phyloP scores from a whole-genome alignment of 92 coral and sea anemone species.

The Pocillopora meandrina region DNA sequence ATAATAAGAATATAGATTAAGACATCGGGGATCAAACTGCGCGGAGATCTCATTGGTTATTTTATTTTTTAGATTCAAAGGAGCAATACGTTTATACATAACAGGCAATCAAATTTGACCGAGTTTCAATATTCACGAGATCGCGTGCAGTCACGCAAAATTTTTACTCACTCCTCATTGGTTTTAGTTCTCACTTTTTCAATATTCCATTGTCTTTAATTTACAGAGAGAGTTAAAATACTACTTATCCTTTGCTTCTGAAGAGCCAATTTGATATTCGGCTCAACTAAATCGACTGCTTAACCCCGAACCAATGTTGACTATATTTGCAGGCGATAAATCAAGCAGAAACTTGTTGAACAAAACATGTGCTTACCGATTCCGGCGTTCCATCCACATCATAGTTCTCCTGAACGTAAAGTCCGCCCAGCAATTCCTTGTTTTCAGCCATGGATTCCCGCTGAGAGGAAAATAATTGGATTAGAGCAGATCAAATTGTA shows the following conservation, averaged over 20 bases:
- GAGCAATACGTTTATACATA: constrained; percentile 42
- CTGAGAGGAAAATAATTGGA: background rate
- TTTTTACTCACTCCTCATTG: background rate
- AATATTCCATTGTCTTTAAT: background rate
- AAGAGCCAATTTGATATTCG: background rate
- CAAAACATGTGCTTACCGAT: constrained; percentile 10
- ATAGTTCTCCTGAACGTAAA: constrained; percentile 61
- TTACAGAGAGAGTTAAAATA: background rate
- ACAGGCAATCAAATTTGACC: background rate
- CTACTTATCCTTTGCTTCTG: background rate
- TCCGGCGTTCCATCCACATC: constrained; percentile 38
- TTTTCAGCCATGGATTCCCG: constrained; percentile 41
- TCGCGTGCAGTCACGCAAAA: background rate
- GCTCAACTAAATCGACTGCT: background rate
- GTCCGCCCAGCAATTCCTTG: constrained; percentile 60
- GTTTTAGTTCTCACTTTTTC: background rate
- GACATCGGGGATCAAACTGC: background rate
- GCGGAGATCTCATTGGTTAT: constrained; percentile 34
- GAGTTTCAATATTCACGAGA: constrained; percentile 6
- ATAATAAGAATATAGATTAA: background rate
- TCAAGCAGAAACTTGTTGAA: background rate
- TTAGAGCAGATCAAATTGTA: background rate
- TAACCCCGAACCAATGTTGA: background rate
- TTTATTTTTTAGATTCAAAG: constrained; percentile 23
- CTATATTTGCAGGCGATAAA: background rate